These are phyloP conservation scores for Myopa tessellatipennis DNA, from an alignment of 2,888 invertebrate species.

Conservation along the genomic window DNA sequence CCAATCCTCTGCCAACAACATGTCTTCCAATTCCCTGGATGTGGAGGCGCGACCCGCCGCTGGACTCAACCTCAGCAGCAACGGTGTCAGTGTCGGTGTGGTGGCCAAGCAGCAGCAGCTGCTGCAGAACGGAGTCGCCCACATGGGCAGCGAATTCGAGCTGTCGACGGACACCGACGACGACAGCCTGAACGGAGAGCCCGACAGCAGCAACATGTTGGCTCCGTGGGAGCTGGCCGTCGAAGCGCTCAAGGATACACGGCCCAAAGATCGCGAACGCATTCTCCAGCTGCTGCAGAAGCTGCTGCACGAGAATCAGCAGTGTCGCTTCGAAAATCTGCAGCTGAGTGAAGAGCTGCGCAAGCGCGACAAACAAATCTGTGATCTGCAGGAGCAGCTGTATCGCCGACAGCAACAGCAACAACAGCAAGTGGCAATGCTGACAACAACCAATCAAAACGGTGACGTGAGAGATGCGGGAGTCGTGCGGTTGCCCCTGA, in stretches of 20 bases:
- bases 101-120: slow-evolving; percentile 50
- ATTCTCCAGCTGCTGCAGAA: slow-evolving; percentile 64
- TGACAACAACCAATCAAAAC: slow-evolving; percentile 46
- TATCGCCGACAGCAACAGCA: slow-evolving; percentile 56
- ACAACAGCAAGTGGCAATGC: slow-evolving; percentile 42
- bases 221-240: slow-evolving; percentile 66
- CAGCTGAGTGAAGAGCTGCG: slow-evolving; percentile 63
- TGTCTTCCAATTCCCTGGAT: slow-evolving; percentile 49
- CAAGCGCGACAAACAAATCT: slow-evolving; percentile 63
- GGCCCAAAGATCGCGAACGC: slow-evolving; percentile 65
- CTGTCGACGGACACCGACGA: slow-evolving; percentile 81
- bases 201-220: slow-evolving; percentile 67
- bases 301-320: slow-evolving; percentile 65
- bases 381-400: slow-evolving; percentile 63
- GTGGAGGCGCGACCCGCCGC: slow-evolving; percentile 40
- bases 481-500: slow-evolving; percentile 53
- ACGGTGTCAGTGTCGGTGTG: slow-evolving; percentile 53
- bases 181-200: slow-evolving; percentile 70
- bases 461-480: slow-evolving; percentile 13
- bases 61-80: slow-evolving; percentile 57
- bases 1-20: slow-evolving; percentile 47
- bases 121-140: slow-evolving; percentile 51
- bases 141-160: slow-evolving; percentile 73
- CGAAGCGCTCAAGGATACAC: slow-evolving; percentile 64
- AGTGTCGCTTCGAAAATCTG: slow-evolving; percentile 62